Evolutionary conservation across 2,888 invertebrate species (phyloP).

Genomic region (Magallana nippona): DNA sequence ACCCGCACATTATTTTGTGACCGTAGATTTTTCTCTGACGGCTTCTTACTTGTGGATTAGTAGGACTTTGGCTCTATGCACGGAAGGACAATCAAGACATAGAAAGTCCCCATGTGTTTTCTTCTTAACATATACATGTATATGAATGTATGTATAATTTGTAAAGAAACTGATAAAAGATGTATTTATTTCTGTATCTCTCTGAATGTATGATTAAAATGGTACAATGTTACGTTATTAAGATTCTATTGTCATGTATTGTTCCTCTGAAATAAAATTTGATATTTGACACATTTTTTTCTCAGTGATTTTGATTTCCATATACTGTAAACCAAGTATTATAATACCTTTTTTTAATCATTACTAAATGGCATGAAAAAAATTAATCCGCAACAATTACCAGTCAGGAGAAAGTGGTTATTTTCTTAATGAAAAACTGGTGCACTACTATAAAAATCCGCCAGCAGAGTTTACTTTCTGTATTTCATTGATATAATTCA

Average conservation of each 20-base stretch:
- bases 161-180: neutral
- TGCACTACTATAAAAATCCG: no score
- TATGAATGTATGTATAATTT: neutral
- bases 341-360: no score
- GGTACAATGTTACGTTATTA: conserved; percentile 1
- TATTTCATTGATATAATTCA: no score
- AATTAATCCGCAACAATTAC: no score
- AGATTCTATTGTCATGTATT: conserved; percentile 12
- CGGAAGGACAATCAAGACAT: neutral
- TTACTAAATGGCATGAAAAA: no score
- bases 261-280: conserved; percentile 31
- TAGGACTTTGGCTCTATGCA: neutral
- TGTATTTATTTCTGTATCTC: neutral
- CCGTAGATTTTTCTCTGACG: neutral
- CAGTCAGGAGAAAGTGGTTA: no score
- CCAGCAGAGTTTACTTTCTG: no score
- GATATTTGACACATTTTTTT: neutral
- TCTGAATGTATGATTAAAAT: conserved; percentile 7
- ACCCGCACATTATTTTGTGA: neutral
- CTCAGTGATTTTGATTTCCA: no score
- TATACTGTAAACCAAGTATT: no score
- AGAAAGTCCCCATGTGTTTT: conserved; percentile 20
- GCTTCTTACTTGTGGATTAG: no score
- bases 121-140: no score
- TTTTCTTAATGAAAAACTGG: no score